These are phyloP conservation scores for Corythornis cristatus DNA, from an alignment of 2,113 vertebrate species.

Conservation along the genomic window DNA sequence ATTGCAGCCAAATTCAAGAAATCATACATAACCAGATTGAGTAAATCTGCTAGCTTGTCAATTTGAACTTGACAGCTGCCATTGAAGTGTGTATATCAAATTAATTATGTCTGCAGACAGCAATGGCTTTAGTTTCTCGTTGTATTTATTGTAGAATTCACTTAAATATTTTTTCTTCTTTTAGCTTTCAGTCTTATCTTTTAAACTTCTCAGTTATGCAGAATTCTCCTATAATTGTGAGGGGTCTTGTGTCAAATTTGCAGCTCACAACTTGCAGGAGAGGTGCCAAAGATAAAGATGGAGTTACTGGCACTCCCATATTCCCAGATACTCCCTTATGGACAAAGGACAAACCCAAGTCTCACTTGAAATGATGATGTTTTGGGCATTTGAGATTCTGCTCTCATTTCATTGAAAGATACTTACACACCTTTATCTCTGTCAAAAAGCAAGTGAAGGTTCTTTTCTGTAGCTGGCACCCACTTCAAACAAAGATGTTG, in stretches of 20 bases:
- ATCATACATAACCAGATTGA: neutral
- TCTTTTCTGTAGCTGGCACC: neutral
- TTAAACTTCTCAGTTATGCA: neutral
- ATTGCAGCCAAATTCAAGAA: neutral
- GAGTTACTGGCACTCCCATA: neutral
- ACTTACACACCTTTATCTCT: neutral
- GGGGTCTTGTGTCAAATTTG: neutral
- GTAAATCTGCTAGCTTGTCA: slow-evolving; percentile 33
- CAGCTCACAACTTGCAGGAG: neutral
- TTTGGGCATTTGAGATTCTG: neutral
- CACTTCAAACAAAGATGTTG: slow-evolving; percentile 13
- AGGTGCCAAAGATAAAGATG: neutral
- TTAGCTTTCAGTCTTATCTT: neutral
- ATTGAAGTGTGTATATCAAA: neutral
- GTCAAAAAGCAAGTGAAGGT: neutral
- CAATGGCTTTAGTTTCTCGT: neutral
- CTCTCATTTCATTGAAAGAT: neutral
- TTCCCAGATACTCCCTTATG: neutral
- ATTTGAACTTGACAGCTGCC: slow-evolving; percentile 25
- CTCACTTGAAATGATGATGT: neutral
- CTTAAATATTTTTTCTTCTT: neutral
- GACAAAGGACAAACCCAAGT: neutral
- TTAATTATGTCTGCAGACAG: slow-evolving; percentile 4
- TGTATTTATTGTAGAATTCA: neutral
- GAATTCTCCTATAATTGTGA: neutral